A percentile compares a stretch with the other conserved stretches of the same genome.
phyloP scores from a whole-genome alignment of 2,888 invertebrate genomes.

The Oligia fasciuncula region DNA sequence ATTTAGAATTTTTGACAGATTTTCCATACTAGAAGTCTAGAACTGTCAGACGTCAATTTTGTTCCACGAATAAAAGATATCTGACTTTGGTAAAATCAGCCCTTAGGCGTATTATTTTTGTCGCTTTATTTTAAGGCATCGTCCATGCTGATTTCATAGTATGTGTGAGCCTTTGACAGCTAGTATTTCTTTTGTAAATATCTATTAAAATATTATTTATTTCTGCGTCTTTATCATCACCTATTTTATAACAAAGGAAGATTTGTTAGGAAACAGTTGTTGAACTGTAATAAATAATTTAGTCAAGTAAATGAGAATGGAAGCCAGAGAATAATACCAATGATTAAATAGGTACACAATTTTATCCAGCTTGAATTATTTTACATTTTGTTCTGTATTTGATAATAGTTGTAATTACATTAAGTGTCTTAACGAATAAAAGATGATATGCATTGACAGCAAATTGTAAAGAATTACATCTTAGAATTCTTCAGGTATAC shows the following conservation, averaged over 20 bases:
- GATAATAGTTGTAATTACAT: constrained; percentile 19
- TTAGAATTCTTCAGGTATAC: neutral
- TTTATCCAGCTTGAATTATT: constrained; percentile 3
- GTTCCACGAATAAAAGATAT: too few species aligned
- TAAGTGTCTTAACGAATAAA: neutral
- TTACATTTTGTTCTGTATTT: constrained; percentile 4
- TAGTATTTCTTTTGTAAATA: neutral
- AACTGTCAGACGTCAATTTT: too few species aligned
- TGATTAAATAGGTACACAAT: neutral
- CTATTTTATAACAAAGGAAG: neutral
- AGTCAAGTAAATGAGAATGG: neutral
- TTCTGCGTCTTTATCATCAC: neutral
- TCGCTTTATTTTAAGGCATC: neutral
- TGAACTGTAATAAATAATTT: neutral
- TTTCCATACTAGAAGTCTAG: too few species aligned
- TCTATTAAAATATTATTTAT: neutral
- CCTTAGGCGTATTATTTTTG: neutral
- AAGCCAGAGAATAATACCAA: neutral
- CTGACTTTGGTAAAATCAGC: too few species aligned
- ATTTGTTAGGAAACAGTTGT: neutral
- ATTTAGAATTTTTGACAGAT: too few species aligned
- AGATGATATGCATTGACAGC: neutral
- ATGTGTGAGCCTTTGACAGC: neutral
- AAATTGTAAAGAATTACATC: neutral
- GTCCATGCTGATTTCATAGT: neutral